phyloP scores from a whole-genome alignment of 1,140 invertebrate genomes.

The Drosophila tropicalis region DNA sequence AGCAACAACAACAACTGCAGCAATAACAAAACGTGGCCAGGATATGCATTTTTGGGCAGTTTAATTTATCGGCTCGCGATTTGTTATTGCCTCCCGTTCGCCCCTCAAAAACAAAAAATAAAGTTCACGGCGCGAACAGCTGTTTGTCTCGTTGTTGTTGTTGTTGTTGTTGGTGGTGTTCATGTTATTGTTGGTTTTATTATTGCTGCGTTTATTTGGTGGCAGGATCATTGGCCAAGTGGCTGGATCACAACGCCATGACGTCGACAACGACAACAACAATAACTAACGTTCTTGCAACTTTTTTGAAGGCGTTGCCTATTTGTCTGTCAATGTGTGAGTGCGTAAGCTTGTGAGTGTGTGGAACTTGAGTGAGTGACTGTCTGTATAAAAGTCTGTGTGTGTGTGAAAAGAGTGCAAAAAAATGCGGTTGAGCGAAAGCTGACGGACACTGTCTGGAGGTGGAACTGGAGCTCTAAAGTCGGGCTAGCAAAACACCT shows the following conservation, averaged over 20 bases:
- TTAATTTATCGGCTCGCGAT: conserved; percentile 65
- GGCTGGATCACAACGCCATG: conserved; percentile 59
- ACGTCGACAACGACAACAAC: conserved; percentile 18
- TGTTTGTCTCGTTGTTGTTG: conserved; percentile 44
- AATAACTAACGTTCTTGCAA: conserved; percentile 9
- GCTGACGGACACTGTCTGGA: conserved; percentile 18
- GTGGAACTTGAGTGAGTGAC: conserved; percentile 35
- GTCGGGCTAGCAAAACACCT: conserved; percentile 30
- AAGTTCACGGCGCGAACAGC: conserved; percentile 48
- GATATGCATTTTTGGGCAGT: conserved; percentile 18
- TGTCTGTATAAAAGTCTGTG: conserved; percentile 7
- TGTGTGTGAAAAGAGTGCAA: conserved; percentile 60
- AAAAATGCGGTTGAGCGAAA: conserved; percentile 20
- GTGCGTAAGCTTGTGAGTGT: conserved; percentile 26
- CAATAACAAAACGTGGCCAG: conserved; percentile 42
- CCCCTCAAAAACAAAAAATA: background rate
- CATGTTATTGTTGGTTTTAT: conserved; percentile 31
- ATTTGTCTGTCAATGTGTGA: conserved; percentile 38
- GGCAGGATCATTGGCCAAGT: conserved; percentile 75
- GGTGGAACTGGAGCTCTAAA: conserved; percentile 3
- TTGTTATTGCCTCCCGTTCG: conserved; percentile 50
- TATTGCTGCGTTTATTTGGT: conserved; percentile 31
- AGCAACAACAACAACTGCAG: conserved; percentile 23
- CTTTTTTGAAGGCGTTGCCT: conserved; percentile 75
- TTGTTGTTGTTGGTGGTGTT: conserved; percentile 29